phyloP scores from a whole-genome alignment of 2,888 invertebrate species.

The Cantharis flavilabris region DNA sequence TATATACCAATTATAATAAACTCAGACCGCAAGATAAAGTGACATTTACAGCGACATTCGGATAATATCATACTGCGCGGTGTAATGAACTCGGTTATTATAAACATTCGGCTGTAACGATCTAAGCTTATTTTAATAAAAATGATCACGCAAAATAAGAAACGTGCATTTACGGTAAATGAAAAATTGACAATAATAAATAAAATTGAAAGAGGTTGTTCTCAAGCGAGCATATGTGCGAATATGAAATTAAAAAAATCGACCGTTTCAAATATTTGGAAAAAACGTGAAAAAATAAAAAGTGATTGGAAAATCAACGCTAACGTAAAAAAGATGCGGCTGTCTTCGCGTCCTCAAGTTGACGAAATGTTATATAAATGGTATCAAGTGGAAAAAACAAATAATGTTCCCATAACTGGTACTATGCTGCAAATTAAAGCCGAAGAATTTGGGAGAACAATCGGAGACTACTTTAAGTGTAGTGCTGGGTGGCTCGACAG shows the following conservation, averaged over 20 bases:
- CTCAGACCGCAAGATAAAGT: too few species aligned
- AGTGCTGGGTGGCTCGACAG: constrained; percentile 9
- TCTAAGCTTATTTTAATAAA: not conserved
- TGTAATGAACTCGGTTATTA: not conserved
- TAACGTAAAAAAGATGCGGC: constrained; percentile 7
- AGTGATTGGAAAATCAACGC: not conserved
- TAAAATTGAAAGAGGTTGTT: not conserved
- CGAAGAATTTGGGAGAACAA: constrained; percentile 12
- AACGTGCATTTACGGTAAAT: not conserved
- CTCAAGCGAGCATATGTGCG: not conserved
- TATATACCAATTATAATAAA: too few species aligned
- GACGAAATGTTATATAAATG: constrained; percentile 7
- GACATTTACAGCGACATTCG: too few species aligned
- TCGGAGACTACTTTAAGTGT: constrained; percentile 8
- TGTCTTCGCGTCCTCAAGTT: not conserved
- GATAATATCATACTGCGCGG: not conserved
- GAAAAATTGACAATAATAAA: not conserved
- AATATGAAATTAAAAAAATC: not conserved
- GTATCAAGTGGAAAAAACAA: not conserved
- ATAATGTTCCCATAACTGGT: not conserved
- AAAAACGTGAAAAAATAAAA: constrained; percentile 1
- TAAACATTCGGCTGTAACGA: not conserved
- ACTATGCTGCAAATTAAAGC: constrained; percentile 10
- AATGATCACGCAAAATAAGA: not conserved
- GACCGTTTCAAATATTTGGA: not conserved